These are phyloP conservation scores for Astyanax mexicanus DNA, from an alignment of 2,797 vertebrate genomes.

Conservation along the genomic window DNA sequence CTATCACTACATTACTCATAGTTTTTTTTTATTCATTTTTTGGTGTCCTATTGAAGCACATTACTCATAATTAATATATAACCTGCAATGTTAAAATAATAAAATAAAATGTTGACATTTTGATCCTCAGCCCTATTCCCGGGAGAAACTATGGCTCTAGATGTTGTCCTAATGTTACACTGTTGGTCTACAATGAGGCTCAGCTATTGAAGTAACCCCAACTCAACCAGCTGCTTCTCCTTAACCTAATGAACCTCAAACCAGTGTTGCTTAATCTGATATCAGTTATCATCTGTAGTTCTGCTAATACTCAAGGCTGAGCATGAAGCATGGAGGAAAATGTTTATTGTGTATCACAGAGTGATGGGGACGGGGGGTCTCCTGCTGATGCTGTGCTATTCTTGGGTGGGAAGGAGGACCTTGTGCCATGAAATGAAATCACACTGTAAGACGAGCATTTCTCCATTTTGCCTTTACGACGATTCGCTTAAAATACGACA, in stretches of 20 bases:
- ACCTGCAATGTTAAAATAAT: too few species aligned
- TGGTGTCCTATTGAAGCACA: too few species aligned
- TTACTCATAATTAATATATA: too few species aligned
- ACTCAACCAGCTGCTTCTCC: background rate
- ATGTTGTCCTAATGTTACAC: background rate
- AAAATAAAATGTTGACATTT: too few species aligned
- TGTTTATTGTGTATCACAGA: background rate
- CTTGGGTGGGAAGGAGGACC: background rate
- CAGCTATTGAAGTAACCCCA: background rate
- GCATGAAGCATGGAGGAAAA: background rate
- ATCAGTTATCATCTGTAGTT: background rate
- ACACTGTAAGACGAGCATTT: constrained; percentile 25
- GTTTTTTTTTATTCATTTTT: too few species aligned
- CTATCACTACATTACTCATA: too few species aligned
- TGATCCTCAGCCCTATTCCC: too few species aligned
- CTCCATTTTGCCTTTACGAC: constrained; percentile 35
- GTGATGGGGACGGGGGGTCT: background rate
- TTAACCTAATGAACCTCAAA: background rate
- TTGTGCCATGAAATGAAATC: constrained; percentile 32
- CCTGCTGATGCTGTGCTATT: background rate
- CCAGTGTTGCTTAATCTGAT: background rate
- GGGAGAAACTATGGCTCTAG: too few species aligned
- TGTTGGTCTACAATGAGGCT: background rate
- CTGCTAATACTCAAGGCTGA: background rate
- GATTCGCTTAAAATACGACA: constrained; percentile 20